phyloP scores from a whole-genome alignment of 1,140 invertebrate species.

The Euura lappo region DNA sequence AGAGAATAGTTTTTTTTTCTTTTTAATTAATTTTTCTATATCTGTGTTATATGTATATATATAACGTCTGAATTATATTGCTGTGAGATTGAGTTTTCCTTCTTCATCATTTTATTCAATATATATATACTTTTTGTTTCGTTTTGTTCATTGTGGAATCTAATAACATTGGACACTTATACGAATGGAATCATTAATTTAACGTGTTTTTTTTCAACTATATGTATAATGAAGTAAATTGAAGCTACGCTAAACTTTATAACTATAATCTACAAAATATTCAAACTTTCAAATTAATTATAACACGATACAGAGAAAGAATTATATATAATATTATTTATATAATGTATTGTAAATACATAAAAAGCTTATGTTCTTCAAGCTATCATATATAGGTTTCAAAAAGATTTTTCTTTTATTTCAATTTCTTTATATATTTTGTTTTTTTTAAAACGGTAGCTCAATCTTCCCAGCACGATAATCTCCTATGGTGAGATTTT shows the following conservation, averaged over 20 bases:
- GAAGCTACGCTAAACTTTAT: neutral
- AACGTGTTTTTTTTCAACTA: neutral
- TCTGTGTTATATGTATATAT: neutral
- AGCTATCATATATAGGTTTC: neutral
- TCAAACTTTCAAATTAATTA: neutral
- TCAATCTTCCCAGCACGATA: neutral
- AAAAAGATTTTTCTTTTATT: neutral
- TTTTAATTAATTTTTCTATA: too few species aligned
- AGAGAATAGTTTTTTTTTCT: too few species aligned
- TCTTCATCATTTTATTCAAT: neutral
- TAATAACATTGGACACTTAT: neutral
- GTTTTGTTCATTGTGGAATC: neutral
- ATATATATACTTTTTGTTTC: neutral
- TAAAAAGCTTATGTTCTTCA: neutral
- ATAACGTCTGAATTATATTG: neutral
- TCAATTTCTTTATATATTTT: neutral
- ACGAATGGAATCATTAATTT: neutral
- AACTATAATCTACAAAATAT: too few species aligned
- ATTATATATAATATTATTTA: neutral
- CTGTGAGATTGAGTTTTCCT: neutral
- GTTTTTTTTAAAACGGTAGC: neutral
- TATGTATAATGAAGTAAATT: neutral
- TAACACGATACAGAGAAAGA: neutral
- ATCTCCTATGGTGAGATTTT: neutral
- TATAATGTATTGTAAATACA: neutral